Percentiles rank a stretch among this genome's conserved stretches.
Evolutionary conservation across 2,888 invertebrate genomes (phyloP).

Genomic region (Agelastica alni): DNA sequence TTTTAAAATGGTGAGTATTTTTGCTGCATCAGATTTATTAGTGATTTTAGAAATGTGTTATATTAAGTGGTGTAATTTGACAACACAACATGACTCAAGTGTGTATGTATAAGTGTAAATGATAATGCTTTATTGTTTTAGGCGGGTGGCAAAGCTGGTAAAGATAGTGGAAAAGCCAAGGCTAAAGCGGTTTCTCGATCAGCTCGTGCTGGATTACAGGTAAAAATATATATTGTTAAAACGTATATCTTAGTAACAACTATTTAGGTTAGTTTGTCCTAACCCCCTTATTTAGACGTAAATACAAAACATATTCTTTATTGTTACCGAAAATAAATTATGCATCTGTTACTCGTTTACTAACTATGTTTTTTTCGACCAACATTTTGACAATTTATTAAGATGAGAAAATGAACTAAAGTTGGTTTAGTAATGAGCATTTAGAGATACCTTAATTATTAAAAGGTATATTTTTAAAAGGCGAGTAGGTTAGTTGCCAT

Average conservation of each 20-base stretch:
- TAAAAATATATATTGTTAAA: slow-evolving; percentile 59
- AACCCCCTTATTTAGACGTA: too few species aligned
- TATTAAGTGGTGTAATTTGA: not conserved
- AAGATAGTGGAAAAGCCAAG: slow-evolving; percentile 99
- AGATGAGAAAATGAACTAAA: too few species aligned
- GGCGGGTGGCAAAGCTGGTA: slow-evolving; percentile 99
- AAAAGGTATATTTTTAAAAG: too few species aligned
- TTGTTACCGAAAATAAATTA: too few species aligned
- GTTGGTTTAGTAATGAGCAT: too few species aligned
- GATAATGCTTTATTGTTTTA: slow-evolving; percentile 58
- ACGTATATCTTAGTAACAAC: not conserved
- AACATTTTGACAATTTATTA: too few species aligned
- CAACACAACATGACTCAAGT: not conserved
- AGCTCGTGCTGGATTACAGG: slow-evolving; percentile 98
- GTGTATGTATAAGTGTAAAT: not conserved
- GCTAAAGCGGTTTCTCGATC: slow-evolving; percentile 99
- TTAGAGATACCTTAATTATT: too few species aligned
- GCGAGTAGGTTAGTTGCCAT: too few species aligned
- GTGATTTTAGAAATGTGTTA: slow-evolving; percentile 1
- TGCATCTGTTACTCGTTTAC: too few species aligned
- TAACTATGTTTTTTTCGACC: too few species aligned
- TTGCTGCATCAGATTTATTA: slow-evolving; percentile 18
- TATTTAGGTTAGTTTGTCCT: slow-evolving; percentile 19
- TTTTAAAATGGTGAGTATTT: slow-evolving; percentile 56
- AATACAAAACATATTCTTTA: too few species aligned